Evolutionary conservation across 2,113 vertebrate species (phyloP).

Genomic region (Chaenogobius annularis): DNA sequence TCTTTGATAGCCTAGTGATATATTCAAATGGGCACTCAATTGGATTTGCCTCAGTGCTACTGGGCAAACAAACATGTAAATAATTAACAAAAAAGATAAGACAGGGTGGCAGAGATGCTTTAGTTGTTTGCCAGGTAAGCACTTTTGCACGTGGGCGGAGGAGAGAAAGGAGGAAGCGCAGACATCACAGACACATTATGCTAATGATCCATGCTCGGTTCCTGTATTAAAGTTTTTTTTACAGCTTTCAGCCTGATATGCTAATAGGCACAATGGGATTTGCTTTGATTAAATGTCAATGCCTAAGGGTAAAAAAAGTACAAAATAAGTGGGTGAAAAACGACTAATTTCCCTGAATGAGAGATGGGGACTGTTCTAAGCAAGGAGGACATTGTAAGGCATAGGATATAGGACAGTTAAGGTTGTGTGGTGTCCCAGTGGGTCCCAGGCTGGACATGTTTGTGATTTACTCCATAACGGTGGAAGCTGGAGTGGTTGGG

Average conservation of each 20-base stretch:
- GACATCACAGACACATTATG: conserved; percentile 71
- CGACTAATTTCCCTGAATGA: conserved; percentile 44
- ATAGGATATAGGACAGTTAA: conserved; percentile 48
- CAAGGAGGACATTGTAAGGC: conserved; percentile 56
- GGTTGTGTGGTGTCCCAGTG: conserved; percentile 60
- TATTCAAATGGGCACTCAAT: conserved; percentile 50
- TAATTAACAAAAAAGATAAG: conserved; percentile 74
- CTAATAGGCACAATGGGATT: conserved; percentile 76
- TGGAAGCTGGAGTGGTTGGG: conserved; percentile 59
- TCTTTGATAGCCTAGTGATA: conserved; percentile 52
- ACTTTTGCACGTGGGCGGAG: conserved; percentile 56
- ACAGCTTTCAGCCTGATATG: conserved; percentile 67
- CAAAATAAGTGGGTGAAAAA: conserved; percentile 7
- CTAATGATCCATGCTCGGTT: conserved; percentile 64
- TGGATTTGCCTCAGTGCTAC: conserved; percentile 40
- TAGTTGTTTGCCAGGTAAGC: conserved; percentile 66
- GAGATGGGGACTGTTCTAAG: conserved; percentile 51
- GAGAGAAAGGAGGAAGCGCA: conserved; percentile 46
- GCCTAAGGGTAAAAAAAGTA: conserved; percentile 64
- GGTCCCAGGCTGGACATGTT: conserved; percentile 58
- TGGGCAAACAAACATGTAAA: conserved; percentile 63
- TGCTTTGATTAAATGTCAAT: conserved; percentile 78
- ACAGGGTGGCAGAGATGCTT: conserved; percentile 22
- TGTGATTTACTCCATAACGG: conserved; percentile 73
- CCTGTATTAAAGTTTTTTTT: conserved; percentile 64